phyloP scores from a whole-genome alignment of 2,797 vertebrate genomes.

The Microctenopoma lineatum region DNA sequence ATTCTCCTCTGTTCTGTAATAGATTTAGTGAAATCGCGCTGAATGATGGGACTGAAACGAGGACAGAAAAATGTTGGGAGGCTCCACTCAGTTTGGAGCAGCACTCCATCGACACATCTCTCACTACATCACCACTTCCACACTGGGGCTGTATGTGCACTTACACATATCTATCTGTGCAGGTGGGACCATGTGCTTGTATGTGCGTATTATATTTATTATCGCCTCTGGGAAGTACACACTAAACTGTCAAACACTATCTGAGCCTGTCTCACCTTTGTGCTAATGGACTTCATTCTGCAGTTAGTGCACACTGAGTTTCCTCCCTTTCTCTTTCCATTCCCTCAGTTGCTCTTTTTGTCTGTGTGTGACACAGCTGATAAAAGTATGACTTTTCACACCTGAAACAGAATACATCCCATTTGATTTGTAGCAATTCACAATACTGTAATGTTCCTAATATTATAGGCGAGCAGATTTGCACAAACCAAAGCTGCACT shows the following conservation, averaged over 20 bases:
- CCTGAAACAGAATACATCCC: slow-evolving; percentile 31
- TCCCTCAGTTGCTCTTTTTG: slow-evolving; percentile 36
- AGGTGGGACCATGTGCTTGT: slow-evolving; percentile 11
- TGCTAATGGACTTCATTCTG: slow-evolving; percentile 52
- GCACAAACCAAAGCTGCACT: slow-evolving; percentile 15
- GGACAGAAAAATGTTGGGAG: slow-evolving; percentile 3
- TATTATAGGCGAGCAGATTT: slow-evolving; percentile 13
- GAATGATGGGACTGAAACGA: not conserved
- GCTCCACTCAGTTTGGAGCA: not conserved
- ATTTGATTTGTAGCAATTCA: slow-evolving; percentile 25
- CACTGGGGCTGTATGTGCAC: not conserved
- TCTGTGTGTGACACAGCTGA: slow-evolving; percentile 19
- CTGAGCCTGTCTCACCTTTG: slow-evolving; percentile 47
- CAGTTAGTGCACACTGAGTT: slow-evolving; percentile 29
- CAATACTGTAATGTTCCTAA: slow-evolving; percentile 16
- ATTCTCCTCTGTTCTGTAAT: not conserved
- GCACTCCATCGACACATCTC: slow-evolving; percentile 20
- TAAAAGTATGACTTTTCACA: slow-evolving; percentile 48
- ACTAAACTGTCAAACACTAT: slow-evolving; percentile 53
- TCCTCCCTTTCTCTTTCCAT: slow-evolving; percentile 45
- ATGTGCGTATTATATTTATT: slow-evolving; percentile 37
- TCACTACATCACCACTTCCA: slow-evolving; percentile 39
- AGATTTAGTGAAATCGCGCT: not conserved
- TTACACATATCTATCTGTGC: not conserved
- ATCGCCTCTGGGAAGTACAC: slow-evolving; percentile 38